Conservation (phyloP, 2,113 vertebrate species). For the Myiozetetes cayanensis region DNA sequence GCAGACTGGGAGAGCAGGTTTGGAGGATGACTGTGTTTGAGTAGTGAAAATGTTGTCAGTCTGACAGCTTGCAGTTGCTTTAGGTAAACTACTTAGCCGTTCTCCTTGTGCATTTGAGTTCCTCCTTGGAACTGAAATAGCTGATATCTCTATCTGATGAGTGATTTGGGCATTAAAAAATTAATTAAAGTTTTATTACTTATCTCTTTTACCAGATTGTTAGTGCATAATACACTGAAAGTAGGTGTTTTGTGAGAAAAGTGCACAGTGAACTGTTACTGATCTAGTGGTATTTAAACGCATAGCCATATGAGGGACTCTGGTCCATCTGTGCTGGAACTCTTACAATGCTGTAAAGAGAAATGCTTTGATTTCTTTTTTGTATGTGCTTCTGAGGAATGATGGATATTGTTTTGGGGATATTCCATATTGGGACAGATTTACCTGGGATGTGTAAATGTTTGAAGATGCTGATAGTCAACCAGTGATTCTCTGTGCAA, state of each 20-base stretch:
- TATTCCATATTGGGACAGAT: neutral
- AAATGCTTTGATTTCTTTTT: neutral
- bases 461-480: neutral
- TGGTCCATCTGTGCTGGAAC: rapidly evolving
- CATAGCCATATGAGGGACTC: neutral
- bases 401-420: neutral
- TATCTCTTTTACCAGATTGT: neutral
- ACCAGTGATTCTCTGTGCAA: neutral
- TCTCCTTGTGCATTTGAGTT: rapidly evolving
- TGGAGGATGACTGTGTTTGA: neutral
- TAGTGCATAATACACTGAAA: neutral
- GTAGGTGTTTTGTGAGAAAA: neutral
- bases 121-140: neutral
- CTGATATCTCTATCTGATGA: neutral
- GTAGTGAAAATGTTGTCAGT: neutral
- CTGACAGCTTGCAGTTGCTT: neutral
- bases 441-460: neutral
- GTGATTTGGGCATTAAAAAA: neutral
- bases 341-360: neutral
- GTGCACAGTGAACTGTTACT: neutral
- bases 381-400: neutral
- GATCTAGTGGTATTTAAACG: neutral
- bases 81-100: neutral
- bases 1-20: neutral
- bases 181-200: neutral